A percentile compares a stretch with the other conserved stretches of the same genome.
Conservation (phyloP, 2,797 vertebrate species). For the Leuciscus waleckii region DNA sequence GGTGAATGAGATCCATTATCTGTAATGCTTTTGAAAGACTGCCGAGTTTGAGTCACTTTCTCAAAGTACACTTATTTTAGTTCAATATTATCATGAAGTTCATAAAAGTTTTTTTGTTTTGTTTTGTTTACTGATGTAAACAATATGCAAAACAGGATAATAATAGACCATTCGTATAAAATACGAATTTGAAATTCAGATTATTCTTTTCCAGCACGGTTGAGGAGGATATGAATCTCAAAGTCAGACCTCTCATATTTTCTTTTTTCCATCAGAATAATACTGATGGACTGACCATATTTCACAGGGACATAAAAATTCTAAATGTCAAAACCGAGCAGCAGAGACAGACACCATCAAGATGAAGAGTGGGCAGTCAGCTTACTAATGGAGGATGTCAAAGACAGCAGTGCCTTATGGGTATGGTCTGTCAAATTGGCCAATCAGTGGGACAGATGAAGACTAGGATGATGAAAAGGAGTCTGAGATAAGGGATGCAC, state of each 20-base stretch:
- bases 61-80: not conserved
- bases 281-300: not conserved
- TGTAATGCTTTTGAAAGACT: conserved; percentile 7
- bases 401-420: conserved; percentile 29
- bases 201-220: not conserved
- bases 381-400: conserved; percentile 18
- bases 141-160: conserved; percentile 14
- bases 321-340: conserved; percentile 23
- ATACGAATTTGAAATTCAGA: conserved; percentile 3
- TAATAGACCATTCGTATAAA: not conserved
- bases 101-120: not conserved
- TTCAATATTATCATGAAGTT: not conserved
- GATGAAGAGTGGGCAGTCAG: conserved; percentile 27
- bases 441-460: conserved; percentile 15
- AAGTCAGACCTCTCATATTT: not conserved
- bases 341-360: conserved; percentile 4
- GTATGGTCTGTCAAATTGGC: conserved; percentile 33
- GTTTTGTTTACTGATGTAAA: conserved; percentile 13
- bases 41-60: not conserved
- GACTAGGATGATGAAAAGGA: not conserved
- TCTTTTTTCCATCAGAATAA: not conserved
- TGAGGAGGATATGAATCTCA: conserved; percentile 9
- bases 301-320: conserved; percentile 5
- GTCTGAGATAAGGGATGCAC: not conserved
- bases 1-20: conserved; percentile 2